Base-by-base conservation (phyloP, 2,797 vertebrate species). In the Sphaeramia orbicularis region DNA sequence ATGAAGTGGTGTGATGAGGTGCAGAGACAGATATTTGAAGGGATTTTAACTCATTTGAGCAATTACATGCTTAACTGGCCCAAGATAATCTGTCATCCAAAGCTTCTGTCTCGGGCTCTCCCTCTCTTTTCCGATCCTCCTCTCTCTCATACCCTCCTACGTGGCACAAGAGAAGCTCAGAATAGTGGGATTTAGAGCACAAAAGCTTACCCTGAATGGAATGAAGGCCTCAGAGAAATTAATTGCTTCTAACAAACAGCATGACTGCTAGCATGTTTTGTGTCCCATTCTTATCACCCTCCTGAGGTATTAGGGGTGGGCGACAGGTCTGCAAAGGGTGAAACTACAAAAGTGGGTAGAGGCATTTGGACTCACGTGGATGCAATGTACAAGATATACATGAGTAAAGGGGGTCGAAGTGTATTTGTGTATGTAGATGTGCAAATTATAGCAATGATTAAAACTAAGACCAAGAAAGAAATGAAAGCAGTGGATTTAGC, bases 21-120 rank as follows among this genome's bases (percentile, higher is more conserved):
- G 97, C 96, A 96, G 96, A 97, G 96, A 97, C 95, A 97, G 96
- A 98, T 97, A 98, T 99, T 98, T 98, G 96, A 99, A 98, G 96
- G 96, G 97, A 98, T 99, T 99, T 98, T 97, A 98, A 99, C 96
- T 98, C 96, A 98, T 99, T 99, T 98, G 97, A 98, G 97, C 97
- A 98, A 99, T 99, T 99, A 98, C 97, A 99, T 99, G 97, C 97
- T 99, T 98, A 99, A 98, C 97, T 98, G 97, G 96, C 95, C 95
- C 95, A 95, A 94, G 95, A 98, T 98, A 99, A 99, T 99, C 97
- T 99, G 96, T 96, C 96, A 96, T 96, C 94, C 95, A 95, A 95
- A 96, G 96, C 94, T 95, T 96, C 95, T 91, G 89, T 92, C 88
- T 87, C 68, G 64, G 89, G 86, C 86, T 89, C 88, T 92, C 87